A percentile compares a stretch with the other conserved stretches of the same genome.
These are phyloP conservation scores for Chrysocyon brachyurus DNA, from an alignment of 2,797 vertebrate genomes.

Conservation along the genomic window DNA sequence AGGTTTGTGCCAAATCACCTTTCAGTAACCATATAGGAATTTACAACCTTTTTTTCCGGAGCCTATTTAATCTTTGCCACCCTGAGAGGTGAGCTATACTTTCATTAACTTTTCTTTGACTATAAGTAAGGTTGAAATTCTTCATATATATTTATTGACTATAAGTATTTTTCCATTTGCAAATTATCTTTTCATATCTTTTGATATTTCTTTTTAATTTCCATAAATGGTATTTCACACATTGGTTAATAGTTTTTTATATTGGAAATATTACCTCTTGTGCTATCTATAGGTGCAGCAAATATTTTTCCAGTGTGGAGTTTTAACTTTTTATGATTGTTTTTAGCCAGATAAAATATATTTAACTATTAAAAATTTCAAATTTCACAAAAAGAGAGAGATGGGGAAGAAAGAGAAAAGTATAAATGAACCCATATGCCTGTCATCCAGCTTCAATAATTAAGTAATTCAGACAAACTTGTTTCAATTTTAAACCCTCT, in stretches of 20 bases:
- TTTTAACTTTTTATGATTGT: not conserved
- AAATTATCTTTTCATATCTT: not conserved
- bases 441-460: not conserved
- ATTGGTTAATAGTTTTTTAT: not conserved
- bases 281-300: not conserved
- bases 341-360: not conserved
- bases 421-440: not conserved
- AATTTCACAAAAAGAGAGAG: not conserved
- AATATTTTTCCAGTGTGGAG: not conserved
- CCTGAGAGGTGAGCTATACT: not conserved
- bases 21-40: not conserved
- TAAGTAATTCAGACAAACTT: not conserved
- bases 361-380: constrained; percentile 17
- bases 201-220: not conserved
- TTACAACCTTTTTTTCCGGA: not conserved
- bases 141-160: not conserved
- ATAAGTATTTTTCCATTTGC: constrained; percentile 35
- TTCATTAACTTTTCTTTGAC: constrained; percentile 39
- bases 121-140: not conserved
- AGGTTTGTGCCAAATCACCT: not conserved
- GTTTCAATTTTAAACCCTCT: not conserved
- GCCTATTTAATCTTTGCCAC: not conserved
- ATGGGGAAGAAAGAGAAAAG: not conserved
- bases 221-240: not conserved
- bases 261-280: not conserved